A percentile compares a stretch with the other conserved stretches of the same genome.
Evolutionary conservation across 2,797 vertebrate genomes (phyloP).

Genomic region (Spizella passerina): DNA sequence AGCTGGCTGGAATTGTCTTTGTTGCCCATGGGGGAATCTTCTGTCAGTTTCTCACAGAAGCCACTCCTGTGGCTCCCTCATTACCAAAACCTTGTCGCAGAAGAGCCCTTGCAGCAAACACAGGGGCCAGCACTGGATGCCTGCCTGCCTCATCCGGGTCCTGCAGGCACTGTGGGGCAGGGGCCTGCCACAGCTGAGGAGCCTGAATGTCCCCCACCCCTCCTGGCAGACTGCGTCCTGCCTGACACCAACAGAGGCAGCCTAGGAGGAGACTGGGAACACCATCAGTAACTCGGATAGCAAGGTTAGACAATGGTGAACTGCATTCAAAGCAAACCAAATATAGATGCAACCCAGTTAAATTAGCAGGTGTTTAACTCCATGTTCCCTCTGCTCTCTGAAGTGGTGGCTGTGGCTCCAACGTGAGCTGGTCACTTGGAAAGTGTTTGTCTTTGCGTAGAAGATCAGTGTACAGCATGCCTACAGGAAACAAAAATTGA

Average conservation of each 20-base stretch:
- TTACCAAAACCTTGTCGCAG: background rate
- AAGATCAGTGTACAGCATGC: background rate
- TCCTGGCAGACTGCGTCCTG: background rate
- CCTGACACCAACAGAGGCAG: background rate
- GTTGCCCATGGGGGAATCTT: background rate
- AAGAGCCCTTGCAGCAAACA: background rate
- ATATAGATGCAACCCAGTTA: background rate
- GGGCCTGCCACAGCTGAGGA: background rate
- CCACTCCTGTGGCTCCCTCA: background rate
- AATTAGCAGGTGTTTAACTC: background rate
- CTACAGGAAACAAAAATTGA: background rate
- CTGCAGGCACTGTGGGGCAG: accelerated
- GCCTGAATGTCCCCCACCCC: background rate
- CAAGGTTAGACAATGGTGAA: background rate
- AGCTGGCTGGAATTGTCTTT: background rate
- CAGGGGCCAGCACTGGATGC: background rate
- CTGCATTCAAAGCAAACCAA: background rate
- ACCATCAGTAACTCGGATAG: background rate
- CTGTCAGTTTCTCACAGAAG: background rate
- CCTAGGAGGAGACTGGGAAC: background rate
- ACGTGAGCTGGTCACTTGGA: background rate
- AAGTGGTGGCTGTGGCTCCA: background rate
- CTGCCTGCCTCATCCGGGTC: no score
- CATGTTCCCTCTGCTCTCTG: background rate
- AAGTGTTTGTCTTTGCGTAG: background rate